Percentiles rank a stretch among this genome's conserved stretches.
Evolutionary conservation across 2,797 vertebrate species (phyloP).

Genomic region (Lophotriccus pileatus): DNA sequence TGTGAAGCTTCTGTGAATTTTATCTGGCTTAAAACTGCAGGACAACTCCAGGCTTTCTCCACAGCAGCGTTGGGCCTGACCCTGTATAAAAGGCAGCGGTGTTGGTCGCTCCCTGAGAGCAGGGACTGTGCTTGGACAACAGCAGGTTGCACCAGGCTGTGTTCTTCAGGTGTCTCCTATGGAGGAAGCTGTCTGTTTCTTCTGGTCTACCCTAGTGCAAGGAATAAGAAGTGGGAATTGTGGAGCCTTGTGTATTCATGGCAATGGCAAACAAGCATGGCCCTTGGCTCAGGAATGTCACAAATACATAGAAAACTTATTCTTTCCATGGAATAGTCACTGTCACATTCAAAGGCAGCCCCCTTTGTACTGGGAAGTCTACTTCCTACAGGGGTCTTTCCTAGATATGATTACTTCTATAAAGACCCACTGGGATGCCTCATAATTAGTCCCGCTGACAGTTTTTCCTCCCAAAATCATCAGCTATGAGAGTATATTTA

Average conservation of each 20-base stretch:
- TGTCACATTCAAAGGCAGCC: neutral
- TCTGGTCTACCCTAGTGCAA: neutral
- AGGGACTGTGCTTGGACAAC: neutral
- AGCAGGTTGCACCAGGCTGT: neutral
- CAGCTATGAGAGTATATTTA: neutral
- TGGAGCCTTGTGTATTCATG: neutral
- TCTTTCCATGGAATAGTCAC: neutral
- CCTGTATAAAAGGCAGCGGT: rapidly evolving
- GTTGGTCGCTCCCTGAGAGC: neutral
- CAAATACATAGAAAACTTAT: neutral
- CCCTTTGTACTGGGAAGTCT: neutral
- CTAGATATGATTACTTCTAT: neutral
- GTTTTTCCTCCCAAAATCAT: neutral
- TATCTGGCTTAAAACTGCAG: neutral
- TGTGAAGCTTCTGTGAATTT: neutral
- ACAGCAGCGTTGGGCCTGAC: rapidly evolving
- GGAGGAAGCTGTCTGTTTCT: neutral
- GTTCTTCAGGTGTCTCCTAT: neutral
- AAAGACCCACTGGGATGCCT: neutral
- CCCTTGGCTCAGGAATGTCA: neutral
- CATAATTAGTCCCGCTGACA: neutral
- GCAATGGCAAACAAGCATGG: neutral
- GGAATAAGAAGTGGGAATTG: neutral
- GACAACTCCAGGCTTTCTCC: neutral
- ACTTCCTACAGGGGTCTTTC: neutral